These are phyloP conservation scores for Podabrus alpinus DNA, from an alignment of 2,888 invertebrate genomes.

Conservation along the genomic window DNA sequence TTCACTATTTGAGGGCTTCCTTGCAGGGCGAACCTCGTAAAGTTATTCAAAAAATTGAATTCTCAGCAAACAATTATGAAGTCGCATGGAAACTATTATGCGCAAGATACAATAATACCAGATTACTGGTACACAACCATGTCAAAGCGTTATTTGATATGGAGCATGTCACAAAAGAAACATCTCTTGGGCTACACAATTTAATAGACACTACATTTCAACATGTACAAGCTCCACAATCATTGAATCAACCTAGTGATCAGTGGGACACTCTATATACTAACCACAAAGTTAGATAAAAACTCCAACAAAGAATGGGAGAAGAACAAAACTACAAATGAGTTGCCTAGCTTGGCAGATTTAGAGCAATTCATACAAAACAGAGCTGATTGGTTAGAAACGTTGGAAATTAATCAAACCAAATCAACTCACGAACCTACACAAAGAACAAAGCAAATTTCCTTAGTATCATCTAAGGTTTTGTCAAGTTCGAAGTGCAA, in stretches of 20 bases:
- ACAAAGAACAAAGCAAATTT: background rate
- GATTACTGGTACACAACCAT: too few species aligned
- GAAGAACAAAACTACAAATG: too few species aligned
- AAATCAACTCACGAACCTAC: background rate
- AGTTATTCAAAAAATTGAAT: too few species aligned
- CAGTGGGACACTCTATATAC: background rate
- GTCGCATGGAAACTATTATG: background rate
- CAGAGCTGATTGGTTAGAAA: too few species aligned
- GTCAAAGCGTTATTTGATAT: background rate
- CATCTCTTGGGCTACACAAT: background rate
- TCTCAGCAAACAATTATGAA: background rate
- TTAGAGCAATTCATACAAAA: too few species aligned
- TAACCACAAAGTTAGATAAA: too few species aligned
- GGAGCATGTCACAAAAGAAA: background rate
- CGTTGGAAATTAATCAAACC: background rate
- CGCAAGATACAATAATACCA: background rate
- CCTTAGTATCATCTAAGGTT: background rate
- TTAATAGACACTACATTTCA: background rate
- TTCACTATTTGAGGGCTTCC: too few species aligned
- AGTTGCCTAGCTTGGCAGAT: too few species aligned
- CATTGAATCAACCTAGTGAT: background rate
- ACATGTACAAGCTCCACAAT: background rate
- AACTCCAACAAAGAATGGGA: too few species aligned
- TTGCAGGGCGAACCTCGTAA: too few species aligned
- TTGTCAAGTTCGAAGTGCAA: background rate